Base-by-base conservation (phyloP, 2,797 vertebrate genomes). In the Antennarius maculatus region DNA sequence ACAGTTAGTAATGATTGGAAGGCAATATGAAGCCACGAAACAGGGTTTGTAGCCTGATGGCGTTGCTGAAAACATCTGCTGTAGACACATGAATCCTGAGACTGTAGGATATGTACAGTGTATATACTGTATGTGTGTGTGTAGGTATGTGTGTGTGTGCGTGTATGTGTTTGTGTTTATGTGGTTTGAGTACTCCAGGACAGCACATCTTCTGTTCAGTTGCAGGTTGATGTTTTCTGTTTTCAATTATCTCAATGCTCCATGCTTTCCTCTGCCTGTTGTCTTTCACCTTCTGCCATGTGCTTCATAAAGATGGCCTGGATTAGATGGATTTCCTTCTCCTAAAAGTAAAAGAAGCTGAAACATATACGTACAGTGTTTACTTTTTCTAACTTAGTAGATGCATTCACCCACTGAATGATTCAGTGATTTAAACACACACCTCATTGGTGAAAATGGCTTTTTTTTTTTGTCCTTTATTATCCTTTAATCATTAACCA, bases 21-120 rank as follows among this genome's bases (percentile, higher is more conserved):
- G 16, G 8, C 14, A 31, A n/a, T 73, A 68, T 65, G 60, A 69
- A 75, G 31, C 61, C 74, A 43, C 4, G 74, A 73, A 80, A 76
- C 61, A 66, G 61, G 58, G 23, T 48, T 56, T 7, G 12, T 41
- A 61, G 78, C 86, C 76, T 0, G 49, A 72, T 69, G 84, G 62
- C 68, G 74, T 57, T 0, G 9, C 68, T 72, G 54, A 66, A 60
- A 85, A 75, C 71, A 86, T 82, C 76, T 86, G 86, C 70, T 31
- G n/a, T 71, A 70, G 64, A 55, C 59, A 47, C 47, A 54, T 39
- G 56, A 48, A 64, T 56, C 60, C 59, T 16, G 61, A 69, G 70
- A 77, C 15, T 49, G 51, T 27, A 45, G 51, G 7, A n/a, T 41
- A 5, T 43, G 13, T 43, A 15, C 14, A 39, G 37, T 61, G 15